These are phyloP conservation scores for Hipposideros larvatus DNA, from an alignment of 2,797 vertebrate species.

Conservation along the genomic window DNA sequence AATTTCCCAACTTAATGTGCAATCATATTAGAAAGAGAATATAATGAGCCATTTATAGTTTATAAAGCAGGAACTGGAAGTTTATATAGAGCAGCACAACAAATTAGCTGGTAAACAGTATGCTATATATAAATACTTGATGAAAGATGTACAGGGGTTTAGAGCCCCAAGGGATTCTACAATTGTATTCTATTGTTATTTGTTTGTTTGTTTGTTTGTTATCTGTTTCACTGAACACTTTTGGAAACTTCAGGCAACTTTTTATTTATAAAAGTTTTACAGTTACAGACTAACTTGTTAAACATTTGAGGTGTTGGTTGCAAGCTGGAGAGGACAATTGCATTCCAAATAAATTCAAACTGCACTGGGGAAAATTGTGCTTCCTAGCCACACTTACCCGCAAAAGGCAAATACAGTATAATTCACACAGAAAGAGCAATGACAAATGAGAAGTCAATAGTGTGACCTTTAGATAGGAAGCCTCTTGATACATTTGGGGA, in stretches of 20 bases:
- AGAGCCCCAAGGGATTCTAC: background rate
- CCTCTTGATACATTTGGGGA: constrained; percentile 33
- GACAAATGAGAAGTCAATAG: constrained; percentile 69
- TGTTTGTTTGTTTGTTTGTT: no score
- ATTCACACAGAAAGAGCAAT: background rate
- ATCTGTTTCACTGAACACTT: background rate
- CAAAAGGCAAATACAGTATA: constrained; percentile 47
- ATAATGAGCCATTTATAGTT: constrained; percentile 62
- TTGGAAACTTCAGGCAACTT: constrained; percentile 72
- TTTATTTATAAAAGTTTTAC: background rate
- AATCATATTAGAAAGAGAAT: constrained; percentile 67
- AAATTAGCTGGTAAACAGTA: background rate
- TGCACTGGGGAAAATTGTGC: constrained; percentile 43
- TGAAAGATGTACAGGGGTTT: background rate
- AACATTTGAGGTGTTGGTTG: background rate
- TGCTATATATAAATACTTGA: background rate
- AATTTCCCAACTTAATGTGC: constrained; percentile 48
- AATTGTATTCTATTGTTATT: background rate
- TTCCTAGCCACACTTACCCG: constrained; percentile 14
- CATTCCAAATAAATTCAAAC: constrained; percentile 51
- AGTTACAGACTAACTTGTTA: constrained; percentile 37
- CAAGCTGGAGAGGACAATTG: background rate
- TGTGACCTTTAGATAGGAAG: constrained; percentile 35
- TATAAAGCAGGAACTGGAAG: background rate
- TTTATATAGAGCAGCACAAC: background rate